Evolutionary conservation across 2,113 vertebrate species (phyloP).

Genomic region (Grammomys dolichurus): DNA sequence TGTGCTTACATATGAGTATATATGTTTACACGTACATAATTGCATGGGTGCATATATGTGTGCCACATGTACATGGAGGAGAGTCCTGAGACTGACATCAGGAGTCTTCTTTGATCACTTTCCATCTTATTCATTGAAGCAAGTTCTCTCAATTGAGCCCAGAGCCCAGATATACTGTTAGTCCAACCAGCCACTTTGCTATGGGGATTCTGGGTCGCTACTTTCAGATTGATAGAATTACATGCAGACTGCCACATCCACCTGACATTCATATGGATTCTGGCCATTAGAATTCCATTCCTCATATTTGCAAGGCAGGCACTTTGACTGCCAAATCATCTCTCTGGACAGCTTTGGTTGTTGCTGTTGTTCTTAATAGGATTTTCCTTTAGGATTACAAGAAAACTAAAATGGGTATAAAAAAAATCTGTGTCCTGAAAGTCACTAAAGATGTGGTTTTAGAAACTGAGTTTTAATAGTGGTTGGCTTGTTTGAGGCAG

Average conservation of each 20-base stretch:
- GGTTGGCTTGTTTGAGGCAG: neutral
- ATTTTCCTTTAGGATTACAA: conserved; percentile 1
- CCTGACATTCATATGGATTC: neutral
- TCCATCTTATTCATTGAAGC: neutral
- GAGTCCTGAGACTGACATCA: neutral
- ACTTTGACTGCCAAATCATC: neutral
- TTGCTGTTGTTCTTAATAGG: neutral
- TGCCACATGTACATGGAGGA: neutral
- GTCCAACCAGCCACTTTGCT: neutral
- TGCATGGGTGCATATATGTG: too few species aligned
- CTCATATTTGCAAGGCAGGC: neutral
- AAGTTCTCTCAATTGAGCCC: neutral
- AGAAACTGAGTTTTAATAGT: neutral
- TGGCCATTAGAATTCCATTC: too few species aligned
- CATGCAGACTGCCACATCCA: too few species aligned
- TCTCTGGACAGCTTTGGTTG: neutral
- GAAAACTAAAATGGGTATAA: neutral
- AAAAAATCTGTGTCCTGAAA: neutral
- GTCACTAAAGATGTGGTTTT: neutral
- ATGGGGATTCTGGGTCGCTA: too few species aligned
- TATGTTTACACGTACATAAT: neutral
- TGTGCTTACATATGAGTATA: neutral
- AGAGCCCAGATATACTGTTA: neutral
- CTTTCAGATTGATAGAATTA: neutral
- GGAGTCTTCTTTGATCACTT: neutral